Evolutionary conservation across 2,113 vertebrate genomes (phyloP), one percentile per base, ranked within the genome.

Genomic region (Rhodinocichla rosea): DNA sequence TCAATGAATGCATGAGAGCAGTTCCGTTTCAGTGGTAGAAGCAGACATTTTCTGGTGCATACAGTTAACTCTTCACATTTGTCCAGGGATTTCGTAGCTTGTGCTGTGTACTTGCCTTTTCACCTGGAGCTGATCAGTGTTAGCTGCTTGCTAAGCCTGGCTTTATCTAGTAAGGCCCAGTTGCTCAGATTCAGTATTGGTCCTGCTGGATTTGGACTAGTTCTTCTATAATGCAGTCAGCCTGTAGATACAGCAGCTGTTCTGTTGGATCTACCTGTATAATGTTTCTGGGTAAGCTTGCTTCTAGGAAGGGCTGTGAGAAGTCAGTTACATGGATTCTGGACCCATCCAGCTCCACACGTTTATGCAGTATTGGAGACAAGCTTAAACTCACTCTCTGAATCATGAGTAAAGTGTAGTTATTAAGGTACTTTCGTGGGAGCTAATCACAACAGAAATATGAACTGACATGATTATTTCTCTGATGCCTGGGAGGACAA

Each of bases 51-150:
- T 65, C 6, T 79, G 12, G 26, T 47, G 17, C 4, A 1, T 64
- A 5, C 4, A 39, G 20, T 69, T 39, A 67, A 40, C 24, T 69
- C n/a, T 59, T 44, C 1, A 3, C 4, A 0, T 59, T 60, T 69
- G 50, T 62, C 33, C 21, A 42, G 64, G 30, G 40, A 20, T 32
- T 49, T 49, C 7, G 9, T 42, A n/a, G 52, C 56, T 82, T 37
- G 2, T 89, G 16, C 35, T 78, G 0, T 0, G 0, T 59, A n/a
- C 21, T 39, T 95, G 30, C 44, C 47, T 87, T 75, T 73, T 60
- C 57, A 82, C 67, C 82, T 93, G 67, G 42, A 76, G n/a, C 53
- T 93, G 52, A 18, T 79, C 49, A 40, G 0, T 52, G 44, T 52
- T 60, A 65, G 15, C 74, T 95, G 70, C 52, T 64, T 71, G 53